Percentiles rank a stretch among this genome's conserved stretches.
Conservation (phyloP, 92 coral and sea anemone species). For the Zoanthus gigantus region DNA sequence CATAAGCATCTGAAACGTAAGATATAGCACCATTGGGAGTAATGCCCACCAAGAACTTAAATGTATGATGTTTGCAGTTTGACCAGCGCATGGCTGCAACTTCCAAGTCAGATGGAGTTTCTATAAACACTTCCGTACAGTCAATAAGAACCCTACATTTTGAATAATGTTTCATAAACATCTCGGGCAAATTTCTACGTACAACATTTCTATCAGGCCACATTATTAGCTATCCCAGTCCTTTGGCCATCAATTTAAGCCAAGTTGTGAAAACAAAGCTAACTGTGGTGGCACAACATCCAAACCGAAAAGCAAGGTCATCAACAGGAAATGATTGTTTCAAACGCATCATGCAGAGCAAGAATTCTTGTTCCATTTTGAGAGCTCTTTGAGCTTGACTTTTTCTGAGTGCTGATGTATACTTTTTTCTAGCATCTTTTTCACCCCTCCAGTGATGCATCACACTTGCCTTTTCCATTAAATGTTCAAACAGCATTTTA, state of each 20-base stretch:
- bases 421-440: conserved; percentile 22
- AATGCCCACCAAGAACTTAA: no score
- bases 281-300: background rate
- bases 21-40: no score
- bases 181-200: conserved; percentile 9
- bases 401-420: background rate
- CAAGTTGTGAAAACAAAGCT: conserved; percentile 29
- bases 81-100: no score
- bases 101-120: no score
- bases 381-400: background rate
- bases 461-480: background rate
- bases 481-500: conserved; percentile 1
- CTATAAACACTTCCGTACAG: background rate
- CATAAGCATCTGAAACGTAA: no score
- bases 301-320: conserved; percentile 4
- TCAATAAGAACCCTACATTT: conserved; percentile 46
- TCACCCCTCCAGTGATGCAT: conserved; percentile 15
- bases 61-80: no score
- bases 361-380: background rate
- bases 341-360: conserved; percentile 3
- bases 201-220: conserved; percentile 31
- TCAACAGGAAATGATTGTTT: background rate
- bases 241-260: conserved; percentile 37
- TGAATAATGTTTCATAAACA: conserved; percentile 33
- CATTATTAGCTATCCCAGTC: conserved; percentile 17